These are phyloP conservation scores for Eumaeus atala DNA, from an alignment of 1,140 invertebrate genomes.

Conservation along the genomic window DNA sequence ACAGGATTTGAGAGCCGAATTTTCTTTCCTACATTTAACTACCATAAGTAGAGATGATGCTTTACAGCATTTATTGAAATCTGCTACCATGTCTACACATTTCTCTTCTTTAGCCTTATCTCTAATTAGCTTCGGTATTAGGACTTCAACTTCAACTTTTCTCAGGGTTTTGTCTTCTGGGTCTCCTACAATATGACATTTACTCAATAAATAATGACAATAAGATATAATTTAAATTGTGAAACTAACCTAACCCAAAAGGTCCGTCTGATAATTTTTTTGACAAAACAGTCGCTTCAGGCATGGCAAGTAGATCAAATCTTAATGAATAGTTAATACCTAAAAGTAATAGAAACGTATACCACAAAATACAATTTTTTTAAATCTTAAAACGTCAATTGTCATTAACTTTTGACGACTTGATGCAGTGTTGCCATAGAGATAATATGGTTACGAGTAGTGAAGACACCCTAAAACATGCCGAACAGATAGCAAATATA, in stretches of 20 bases:
- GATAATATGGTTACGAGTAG: too few species aligned
- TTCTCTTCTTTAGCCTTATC: constrained; percentile 85
- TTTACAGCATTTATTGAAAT: constrained; percentile 86
- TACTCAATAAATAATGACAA: constrained; percentile 15
- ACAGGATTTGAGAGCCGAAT: constrained; percentile 80
- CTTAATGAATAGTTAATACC: too few species aligned
- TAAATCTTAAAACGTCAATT: too few species aligned
- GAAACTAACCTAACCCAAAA: constrained; percentile 72
- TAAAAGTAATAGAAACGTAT: too few species aligned
- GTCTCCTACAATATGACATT: constrained; percentile 80
- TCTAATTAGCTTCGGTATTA: constrained; percentile 90
- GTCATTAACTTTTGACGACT: too few species aligned
- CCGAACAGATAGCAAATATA: too few species aligned
- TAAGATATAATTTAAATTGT: constrained; percentile 13
- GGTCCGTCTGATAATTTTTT: constrained; percentile 69
- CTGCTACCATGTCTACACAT: constrained; percentile 81
- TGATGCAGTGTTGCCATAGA: too few species aligned
- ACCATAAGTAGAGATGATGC: constrained; percentile 80
- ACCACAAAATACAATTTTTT: too few species aligned
- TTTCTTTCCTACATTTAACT: constrained; percentile 83
- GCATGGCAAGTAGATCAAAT: constrained; percentile 22
- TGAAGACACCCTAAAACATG: too few species aligned
- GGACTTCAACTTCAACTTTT: constrained; percentile 88
- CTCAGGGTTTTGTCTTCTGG: constrained; percentile 86
- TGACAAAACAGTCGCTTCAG: constrained; percentile 52